Conservation (phyloP, 2,888 invertebrate species). For the Galeopsomyia nigrocyanea region DNA sequence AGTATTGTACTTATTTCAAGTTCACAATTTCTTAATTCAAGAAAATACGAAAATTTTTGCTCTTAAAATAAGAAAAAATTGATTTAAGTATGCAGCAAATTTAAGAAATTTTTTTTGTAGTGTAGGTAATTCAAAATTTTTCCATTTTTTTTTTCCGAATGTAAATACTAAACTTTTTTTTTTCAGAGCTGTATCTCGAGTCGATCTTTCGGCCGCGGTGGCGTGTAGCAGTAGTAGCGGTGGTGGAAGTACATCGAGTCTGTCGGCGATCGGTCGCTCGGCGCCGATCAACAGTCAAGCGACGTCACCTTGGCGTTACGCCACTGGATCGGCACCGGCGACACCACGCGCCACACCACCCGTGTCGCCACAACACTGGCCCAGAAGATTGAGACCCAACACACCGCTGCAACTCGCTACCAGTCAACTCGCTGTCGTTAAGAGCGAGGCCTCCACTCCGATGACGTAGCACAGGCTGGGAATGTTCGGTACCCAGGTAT, state of each 20-base stretch:
- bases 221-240: conserved; percentile 73
- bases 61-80: no score
- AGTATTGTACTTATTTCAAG: no score
- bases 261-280: conserved; percentile 59
- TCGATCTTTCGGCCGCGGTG: conserved; percentile 75
- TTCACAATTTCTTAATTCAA: no score
- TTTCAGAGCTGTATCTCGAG: conserved; percentile 74
- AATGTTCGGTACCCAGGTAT: conserved; percentile 24
- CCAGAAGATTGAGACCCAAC: conserved; percentile 70
- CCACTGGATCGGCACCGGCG: conserved; percentile 79
- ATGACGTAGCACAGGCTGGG: conserved; percentile 47
- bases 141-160: no score
- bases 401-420: conserved; percentile 73
- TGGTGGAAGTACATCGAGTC: conserved; percentile 73
- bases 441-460: conserved; percentile 36
- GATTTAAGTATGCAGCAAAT: no score
- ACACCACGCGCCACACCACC: conserved; percentile 84
- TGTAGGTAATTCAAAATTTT: no score
- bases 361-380: conserved; percentile 79
- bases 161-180: no score
- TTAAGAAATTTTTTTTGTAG: no score
- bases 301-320: conserved; percentile 36
- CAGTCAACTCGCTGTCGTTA: conserved; percentile 33
- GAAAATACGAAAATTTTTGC: no score
- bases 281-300: conserved; percentile 58